Evolutionary conservation across 2,113 vertebrate genomes (phyloP).

Genomic region (Ophiodon elongatus): DNA sequence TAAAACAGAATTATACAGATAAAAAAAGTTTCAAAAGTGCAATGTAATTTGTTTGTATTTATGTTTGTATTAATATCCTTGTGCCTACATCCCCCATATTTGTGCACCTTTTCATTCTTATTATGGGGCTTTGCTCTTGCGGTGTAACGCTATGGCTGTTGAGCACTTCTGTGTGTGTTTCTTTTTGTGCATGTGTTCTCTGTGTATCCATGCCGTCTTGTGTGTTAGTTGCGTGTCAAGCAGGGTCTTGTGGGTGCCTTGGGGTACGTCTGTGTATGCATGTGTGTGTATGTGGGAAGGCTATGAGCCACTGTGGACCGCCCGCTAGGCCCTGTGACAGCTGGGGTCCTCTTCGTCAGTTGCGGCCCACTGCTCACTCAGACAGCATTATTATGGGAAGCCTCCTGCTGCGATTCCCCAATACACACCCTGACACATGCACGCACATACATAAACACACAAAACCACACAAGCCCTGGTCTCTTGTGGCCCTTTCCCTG

Average conservation of each 20-base stretch:
- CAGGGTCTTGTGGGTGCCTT: conserved; percentile 61
- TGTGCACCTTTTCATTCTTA: conserved; percentile 12
- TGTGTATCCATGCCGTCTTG: conserved; percentile 23
- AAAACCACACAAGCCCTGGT: conserved; percentile 44
- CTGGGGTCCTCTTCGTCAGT: conserved; percentile 78
- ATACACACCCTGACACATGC: conserved; percentile 38
- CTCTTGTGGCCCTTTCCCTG: conserved; percentile 67
- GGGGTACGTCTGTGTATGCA: conserved; percentile 53
- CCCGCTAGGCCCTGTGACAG: conserved; percentile 73
- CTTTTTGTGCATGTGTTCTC: conserved; percentile 16
- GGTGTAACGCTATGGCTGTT: background rate
- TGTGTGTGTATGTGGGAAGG: conserved; percentile 48
- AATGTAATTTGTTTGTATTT: background rate
- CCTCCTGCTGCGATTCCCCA: conserved; percentile 68
- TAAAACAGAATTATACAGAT: background rate
- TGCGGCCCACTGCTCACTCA: conserved; percentile 78
- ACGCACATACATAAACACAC: conserved; percentile 16
- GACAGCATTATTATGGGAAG: conserved; percentile 80
- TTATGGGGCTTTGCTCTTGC: background rate
- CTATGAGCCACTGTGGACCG: conserved; percentile 62
- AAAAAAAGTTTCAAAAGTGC: background rate
- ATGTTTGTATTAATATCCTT: background rate
- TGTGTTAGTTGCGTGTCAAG: conserved; percentile 55
- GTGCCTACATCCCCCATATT: background rate
- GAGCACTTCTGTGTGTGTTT: conserved; percentile 25